Conservation (phyloP, 2,888 invertebrate genomes). For the Drosophila engyochracea region DNA sequence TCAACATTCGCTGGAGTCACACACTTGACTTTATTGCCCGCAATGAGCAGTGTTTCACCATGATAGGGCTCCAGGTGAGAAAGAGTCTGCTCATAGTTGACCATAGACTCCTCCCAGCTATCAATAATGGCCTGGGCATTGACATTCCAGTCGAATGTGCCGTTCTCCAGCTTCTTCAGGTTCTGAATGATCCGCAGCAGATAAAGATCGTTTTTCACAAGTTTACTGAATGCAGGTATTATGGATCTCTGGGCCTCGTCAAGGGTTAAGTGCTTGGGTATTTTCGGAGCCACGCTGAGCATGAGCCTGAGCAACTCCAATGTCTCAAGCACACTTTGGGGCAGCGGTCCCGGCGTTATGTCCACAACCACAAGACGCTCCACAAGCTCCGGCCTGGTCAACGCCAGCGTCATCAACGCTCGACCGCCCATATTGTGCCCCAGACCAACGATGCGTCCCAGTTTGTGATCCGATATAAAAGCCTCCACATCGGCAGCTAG, state of each 20-base stretch:
- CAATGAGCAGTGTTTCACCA: conserved; percentile 46
- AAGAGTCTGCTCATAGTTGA: conserved; percentile 32
- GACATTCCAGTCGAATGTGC: conserved; percentile 31
- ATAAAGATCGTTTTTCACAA: conserved; percentile 1
- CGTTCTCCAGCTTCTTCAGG: conserved; percentile 22
- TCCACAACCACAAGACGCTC: conserved; percentile 49
- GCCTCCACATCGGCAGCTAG: conserved; percentile 44
- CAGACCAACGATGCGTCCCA: conserved; percentile 42
- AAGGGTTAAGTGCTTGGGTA: conserved; percentile 27
- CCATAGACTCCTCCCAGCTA: conserved; percentile 29
- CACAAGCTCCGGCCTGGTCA: conserved; percentile 42
- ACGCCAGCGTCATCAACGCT: conserved; percentile 50
- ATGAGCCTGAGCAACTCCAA: conserved; percentile 35
- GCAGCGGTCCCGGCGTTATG: conserved; percentile 38
- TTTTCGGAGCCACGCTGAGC: conserved; percentile 1
- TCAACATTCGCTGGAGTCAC: conserved; percentile 18
- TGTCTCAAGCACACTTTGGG: not conserved
- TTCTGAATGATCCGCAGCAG: conserved; percentile 11
- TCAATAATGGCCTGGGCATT: conserved; percentile 44
- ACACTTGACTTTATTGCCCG: conserved; percentile 8
- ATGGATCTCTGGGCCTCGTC: conserved; percentile 22
- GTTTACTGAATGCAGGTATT: conserved; percentile 3
- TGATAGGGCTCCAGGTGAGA: conserved; percentile 28
- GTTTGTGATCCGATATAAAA: conserved; percentile 10
- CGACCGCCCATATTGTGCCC: conserved; percentile 50